These are phyloP conservation scores for Agonopterix subpropinquella DNA, from an alignment of 2,888 invertebrate genomes.

Conservation along the genomic window DNA sequence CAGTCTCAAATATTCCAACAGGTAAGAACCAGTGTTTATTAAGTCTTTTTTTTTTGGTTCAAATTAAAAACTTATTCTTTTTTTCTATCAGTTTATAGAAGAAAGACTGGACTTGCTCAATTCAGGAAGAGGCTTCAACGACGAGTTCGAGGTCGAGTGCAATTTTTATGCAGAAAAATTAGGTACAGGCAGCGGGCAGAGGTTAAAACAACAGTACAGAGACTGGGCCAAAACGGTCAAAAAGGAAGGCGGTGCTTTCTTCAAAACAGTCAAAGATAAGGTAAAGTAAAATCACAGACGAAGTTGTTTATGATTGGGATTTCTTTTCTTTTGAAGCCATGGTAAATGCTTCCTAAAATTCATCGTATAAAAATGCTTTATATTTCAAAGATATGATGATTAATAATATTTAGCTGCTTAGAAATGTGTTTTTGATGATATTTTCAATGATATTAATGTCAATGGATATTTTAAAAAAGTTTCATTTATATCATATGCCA, in stretches of 20 bases:
- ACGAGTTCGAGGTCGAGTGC: slow-evolving; percentile 95
- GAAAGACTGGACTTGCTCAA: slow-evolving; percentile 94
- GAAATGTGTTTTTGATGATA: too few species aligned
- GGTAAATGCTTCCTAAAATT: too few species aligned
- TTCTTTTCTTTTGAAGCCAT: too few species aligned
- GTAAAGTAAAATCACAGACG: slow-evolving; percentile 49
- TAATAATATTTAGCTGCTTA: too few species aligned
- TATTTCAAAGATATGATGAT: too few species aligned
- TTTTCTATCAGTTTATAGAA: slow-evolving; percentile 86
- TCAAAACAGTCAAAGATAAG: slow-evolving; percentile 92
- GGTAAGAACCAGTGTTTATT: slow-evolving; percentile 56
- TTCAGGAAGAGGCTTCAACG: slow-evolving; percentile 93
- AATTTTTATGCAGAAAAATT: slow-evolving; percentile 72
- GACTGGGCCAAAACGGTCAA: slow-evolving; percentile 88
- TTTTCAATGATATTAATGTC: too few species aligned
- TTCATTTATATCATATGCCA: too few species aligned
- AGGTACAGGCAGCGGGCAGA: slow-evolving; percentile 66
- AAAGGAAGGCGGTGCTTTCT: slow-evolving; percentile 88
- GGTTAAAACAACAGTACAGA: slow-evolving; percentile 64
- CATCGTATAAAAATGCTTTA: too few species aligned
- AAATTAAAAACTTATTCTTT: too few species aligned
- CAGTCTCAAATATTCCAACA: slow-evolving; percentile 96
- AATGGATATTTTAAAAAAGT: too few species aligned
- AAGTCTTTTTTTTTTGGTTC: background rate
- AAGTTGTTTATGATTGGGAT: too few species aligned